Evolutionary conservation across 2,797 vertebrate species (phyloP), one percentile per base, ranked within the genome.

Genomic region (Muscicapa comitata): DNA sequence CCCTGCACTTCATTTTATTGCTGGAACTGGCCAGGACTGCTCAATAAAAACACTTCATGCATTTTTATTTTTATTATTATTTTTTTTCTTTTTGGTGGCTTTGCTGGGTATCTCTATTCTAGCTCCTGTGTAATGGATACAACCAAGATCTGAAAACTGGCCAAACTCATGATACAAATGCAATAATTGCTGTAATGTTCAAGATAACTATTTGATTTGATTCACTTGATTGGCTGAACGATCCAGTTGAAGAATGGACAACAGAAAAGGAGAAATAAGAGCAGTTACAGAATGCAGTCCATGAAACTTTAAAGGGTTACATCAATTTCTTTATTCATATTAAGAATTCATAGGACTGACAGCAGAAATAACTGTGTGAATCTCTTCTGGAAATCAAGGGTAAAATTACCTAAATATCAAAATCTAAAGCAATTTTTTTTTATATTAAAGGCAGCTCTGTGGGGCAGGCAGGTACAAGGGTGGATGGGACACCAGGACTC

Each of bases 1-100:
- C 50, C 35, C 53, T 85, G 53, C 57, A 13, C 57, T 94, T 79
- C 54, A 66, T 88, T 84, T 87, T 68, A 91, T 54, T 77, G 57
- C 48, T 90, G 40, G 7, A 80, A 40, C 59, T 94, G 63, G 45
- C 29, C 91, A 92, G 51, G 48, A 8, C 10, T 79, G 37, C 79
- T 78, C 63, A 54, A 85, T 77, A 77, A 70, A 77, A 73, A 40
- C 25, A 58, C 20, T 84, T 75, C 38, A 51, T 61, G 42, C 28
- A 54, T 88, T 93, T 38, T 12, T 43, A 21, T 45, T 37, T 11
- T 43, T 43, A 38, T 37, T 11, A 35, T 43, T 47, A 31, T 9
- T 57, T 35, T 43, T 23, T 8, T 7, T 43, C 17, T 8, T 7
- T 47, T 6, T 13, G 6, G 29, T 53, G 2, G 11, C 8, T 90